These are phyloP conservation scores for Stigmatopora nigra DNA, from an alignment of 2,113 vertebrate genomes.

Conservation along the genomic window DNA sequence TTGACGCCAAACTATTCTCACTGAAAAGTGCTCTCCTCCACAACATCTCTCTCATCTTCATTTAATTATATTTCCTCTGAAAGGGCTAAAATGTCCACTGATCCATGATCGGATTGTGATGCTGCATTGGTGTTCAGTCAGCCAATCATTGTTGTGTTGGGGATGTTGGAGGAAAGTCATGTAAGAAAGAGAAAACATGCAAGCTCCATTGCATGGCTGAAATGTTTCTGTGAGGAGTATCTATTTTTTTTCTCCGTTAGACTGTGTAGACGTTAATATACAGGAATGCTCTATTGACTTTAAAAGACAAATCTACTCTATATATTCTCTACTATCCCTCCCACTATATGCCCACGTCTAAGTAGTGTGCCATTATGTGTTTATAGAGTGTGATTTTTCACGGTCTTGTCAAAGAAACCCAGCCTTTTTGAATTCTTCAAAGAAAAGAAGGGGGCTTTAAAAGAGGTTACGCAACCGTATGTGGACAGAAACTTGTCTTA, in stretches of 20 bases:
- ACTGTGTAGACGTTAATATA: conserved; percentile 45
- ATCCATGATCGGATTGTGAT: too few relatives aligned
- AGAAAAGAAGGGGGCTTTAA: conserved; percentile 11
- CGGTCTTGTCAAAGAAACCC: conserved; percentile 42
- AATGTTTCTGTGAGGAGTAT: conserved; percentile 33
- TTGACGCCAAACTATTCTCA: too few relatives aligned
- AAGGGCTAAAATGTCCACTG: too few relatives aligned
- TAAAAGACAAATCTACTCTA: conserved; percentile 26
- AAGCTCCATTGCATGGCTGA: conserved; percentile 6
- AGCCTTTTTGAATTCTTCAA: conserved; percentile 34
- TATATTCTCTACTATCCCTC: conserved; percentile 27
- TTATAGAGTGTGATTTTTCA: conserved; percentile 39
- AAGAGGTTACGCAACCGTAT: conserved; percentile 31
- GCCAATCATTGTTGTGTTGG: too few relatives aligned
- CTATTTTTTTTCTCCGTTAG: conserved; percentile 51
- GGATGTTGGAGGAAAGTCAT: too few relatives aligned
- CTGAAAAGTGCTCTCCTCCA: too few relatives aligned
- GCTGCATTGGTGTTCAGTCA: too few relatives aligned
- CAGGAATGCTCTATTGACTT: conserved; percentile 52
- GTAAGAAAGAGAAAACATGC: too few relatives aligned
- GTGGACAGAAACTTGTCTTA: conserved; percentile 13
- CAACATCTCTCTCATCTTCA: too few relatives aligned
- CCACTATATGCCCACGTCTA: conserved; percentile 21
- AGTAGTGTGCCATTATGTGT: conserved; percentile 35
- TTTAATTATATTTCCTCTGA: too few relatives aligned